Base-by-base conservation (phyloP, 2,797 vertebrate genomes). In the Siniperca obscura region DNA sequence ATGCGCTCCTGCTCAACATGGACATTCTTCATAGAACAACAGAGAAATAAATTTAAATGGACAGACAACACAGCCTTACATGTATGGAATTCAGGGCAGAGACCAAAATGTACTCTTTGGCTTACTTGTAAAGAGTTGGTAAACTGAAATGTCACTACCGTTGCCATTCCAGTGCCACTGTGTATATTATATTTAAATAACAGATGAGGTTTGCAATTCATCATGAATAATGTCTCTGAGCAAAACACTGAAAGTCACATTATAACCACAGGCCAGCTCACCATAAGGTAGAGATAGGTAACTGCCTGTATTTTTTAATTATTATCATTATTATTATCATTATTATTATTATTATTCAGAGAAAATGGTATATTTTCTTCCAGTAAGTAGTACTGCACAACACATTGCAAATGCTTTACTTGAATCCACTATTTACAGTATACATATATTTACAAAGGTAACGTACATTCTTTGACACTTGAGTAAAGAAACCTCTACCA, bases 141-240 rank as follows among this genome's bases (percentile, higher is more conserved):
- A 0, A 38, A 56, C 13, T 30, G 66, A 62, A 27, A 61, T 36
- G 14, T 30, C 30, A 30, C 34, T n/a, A 50, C 25, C 12, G 7
- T 3, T 5, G 30, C 5, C 12, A 25, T 17, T 59, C 5, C 19
- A n/a, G 16, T 22, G 40, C 10, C 3, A 0, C 66, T 7, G 50
- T 27, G 50, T 8, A 2, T 48, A 22, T 25, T 12, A 46, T 50
- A 70, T 50, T 21, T 64, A 53, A 22, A 36, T 21, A 44, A 46
- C 27, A 59, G 48, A 17, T 44, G 38, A 9, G 12, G n/a, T 11
- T 61, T 17, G n/a, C 12, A 53, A 67, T 46, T 62, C 36, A 60
- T 25, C 53, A 50, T 17, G 13, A 57, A 60, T 44, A 27, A 78
- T 40, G 53, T 72, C 61, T 70, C 60, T 25, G 11, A 78, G 59